Base-by-base conservation (phyloP, 2,888 invertebrate genomes). In the Morpho achilles region DNA sequence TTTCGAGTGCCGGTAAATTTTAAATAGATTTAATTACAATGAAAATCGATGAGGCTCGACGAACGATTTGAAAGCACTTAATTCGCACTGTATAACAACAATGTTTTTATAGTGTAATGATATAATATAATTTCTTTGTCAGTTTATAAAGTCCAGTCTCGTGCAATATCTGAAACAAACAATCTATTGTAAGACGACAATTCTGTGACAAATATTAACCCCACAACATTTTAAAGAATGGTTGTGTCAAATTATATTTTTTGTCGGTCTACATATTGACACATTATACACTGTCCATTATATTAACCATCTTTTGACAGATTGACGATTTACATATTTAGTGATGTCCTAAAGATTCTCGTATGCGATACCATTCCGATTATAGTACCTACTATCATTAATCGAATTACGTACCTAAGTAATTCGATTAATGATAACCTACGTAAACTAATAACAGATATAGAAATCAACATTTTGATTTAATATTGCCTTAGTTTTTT, bases 11-110 rank as follows among this genome's bases (percentile, higher is more conserved):
- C 32, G 3, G 32, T 32, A 32, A 32, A 32, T 5, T 32, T 32
- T 32, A 32, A 32, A 32, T 32, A 32, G 32, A 5, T 56, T 61
- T 64, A 65, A 58, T 59, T 67, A 67, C 61, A 65, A 69, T 66
- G 65, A 69, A 68, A 69, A 67, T 67, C 66, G 62, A 64, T 64
- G 70, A 76, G 76, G 76, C 78, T 76, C 65, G 66, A 69, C 65
- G 58, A 61, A 62, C 66, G 63, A 67, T 55, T 56, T 62, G 59
- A 65, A 71, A 69, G 66, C 72, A 72, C 72, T 69, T 56, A 47
- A 65, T 66, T 66, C 58, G 61, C 69, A 76, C 69, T 71, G 65
- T 46, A 45, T 62, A 53, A 50, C 39, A 43, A 53, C 41, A 50
- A 58, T 54, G 44, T 59, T 49, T 53, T 50, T 47, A 53, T 42